A percentile compares a stretch with the other conserved stretches of the same genome.
Evolutionary conservation across 2,113 vertebrate genomes (phyloP).

Genomic region (Oceanodroma tethys): DNA sequence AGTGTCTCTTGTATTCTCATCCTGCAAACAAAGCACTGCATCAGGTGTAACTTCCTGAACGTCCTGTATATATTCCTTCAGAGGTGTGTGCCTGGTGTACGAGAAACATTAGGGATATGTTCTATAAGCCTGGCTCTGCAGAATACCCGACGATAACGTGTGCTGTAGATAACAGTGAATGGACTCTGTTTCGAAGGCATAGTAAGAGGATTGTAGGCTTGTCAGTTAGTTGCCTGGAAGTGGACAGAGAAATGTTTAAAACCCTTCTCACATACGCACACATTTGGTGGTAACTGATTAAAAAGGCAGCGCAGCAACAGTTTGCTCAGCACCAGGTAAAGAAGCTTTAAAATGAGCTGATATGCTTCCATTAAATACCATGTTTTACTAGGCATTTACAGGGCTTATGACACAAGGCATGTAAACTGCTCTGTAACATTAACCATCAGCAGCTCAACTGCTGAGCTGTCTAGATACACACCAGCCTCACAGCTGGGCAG

Average conservation of each 20-base stretch:
- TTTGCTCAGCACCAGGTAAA: slow-evolving; percentile 34
- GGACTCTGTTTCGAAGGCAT: background rate
- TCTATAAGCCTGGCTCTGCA: background rate
- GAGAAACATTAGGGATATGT: background rate
- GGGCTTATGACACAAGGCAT: slow-evolving; percentile 29
- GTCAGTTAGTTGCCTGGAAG: background rate
- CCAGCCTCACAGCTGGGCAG: background rate
- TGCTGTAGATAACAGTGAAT: slow-evolving; percentile 8
- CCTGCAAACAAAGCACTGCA: background rate
- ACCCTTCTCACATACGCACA: slow-evolving; percentile 3
- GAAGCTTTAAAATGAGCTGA: slow-evolving; percentile 45
- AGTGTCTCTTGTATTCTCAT: background rate
- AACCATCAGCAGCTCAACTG: background rate
- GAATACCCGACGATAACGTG: background rate
- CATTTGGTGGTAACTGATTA: slow-evolving; percentile 57
- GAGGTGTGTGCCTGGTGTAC: background rate
- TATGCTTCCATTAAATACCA: slow-evolving; percentile 14
- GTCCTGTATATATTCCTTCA: background rate
- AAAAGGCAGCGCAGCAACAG: background rate
- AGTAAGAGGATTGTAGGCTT: slow-evolving; percentile 46
- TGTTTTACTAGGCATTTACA: slow-evolving; percentile 50
- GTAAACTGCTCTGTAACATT: slow-evolving; percentile 1
- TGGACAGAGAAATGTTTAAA: slow-evolving; percentile 47
- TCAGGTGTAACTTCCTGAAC: background rate
- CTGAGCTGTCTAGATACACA: background rate